Conservation (phyloP, 2,888 invertebrate genomes). For the Anorthoa munda region DNA sequence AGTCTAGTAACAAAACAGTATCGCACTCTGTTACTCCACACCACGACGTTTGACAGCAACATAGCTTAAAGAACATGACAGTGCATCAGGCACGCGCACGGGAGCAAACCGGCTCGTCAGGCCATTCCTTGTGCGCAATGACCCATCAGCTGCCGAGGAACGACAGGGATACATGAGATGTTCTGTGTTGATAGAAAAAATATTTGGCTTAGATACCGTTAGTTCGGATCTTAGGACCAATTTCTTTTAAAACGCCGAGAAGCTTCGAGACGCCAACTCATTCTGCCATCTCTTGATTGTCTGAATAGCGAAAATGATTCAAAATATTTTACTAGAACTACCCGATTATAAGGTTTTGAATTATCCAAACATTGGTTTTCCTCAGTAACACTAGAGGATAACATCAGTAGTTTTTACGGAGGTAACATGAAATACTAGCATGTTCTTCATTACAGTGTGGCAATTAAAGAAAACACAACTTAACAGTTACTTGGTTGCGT, state of each 20-base stretch:
- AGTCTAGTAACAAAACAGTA: constrained; percentile 13
- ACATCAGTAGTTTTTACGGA: constrained; percentile 7
- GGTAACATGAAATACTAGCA: constrained; percentile 5
- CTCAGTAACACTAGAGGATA: constrained; percentile 20
- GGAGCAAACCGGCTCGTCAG: constrained; percentile 67
- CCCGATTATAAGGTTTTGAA: constrained; percentile 1
- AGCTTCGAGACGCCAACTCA: neutral
- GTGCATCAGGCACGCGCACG: constrained; percentile 68
- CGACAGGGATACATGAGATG: constrained; percentile 75
- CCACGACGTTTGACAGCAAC: constrained; percentile 27
- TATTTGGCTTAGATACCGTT: constrained; percentile 11
- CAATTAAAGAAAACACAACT: constrained; percentile 33
- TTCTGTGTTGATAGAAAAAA: constrained; percentile 1
- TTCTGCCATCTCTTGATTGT: neutral
- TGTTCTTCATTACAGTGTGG: constrained; percentile 6
- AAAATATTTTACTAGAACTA: neutral
- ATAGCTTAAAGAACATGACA: constrained; percentile 41
- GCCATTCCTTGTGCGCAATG: constrained; percentile 77
- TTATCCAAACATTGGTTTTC: constrained; percentile 13
- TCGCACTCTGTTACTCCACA: neutral
- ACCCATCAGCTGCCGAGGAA: constrained; percentile 72
- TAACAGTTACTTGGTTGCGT: constrained; percentile 8
- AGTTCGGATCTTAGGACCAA: neutral
- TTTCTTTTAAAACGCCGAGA: neutral
- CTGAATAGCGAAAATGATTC: neutral